Evolutionary conservation across 1,140 invertebrate species (phyloP).

Genomic region (Eriocheir sinensis): DNA sequence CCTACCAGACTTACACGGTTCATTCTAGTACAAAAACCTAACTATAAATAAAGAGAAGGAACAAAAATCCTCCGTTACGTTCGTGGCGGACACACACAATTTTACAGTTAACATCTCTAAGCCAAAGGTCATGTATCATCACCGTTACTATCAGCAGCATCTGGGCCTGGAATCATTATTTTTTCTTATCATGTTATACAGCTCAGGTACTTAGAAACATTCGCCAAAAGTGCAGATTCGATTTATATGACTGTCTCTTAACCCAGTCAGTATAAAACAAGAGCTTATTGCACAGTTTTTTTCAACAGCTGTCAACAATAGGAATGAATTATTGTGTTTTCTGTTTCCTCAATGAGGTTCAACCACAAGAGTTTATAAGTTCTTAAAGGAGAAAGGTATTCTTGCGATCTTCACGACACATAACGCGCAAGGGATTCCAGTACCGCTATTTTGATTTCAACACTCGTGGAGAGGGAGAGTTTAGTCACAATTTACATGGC

Average conservation of each 20-base stretch:
- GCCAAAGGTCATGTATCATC: too few relatives aligned
- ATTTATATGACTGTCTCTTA: too few relatives aligned
- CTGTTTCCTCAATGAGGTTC: neutral
- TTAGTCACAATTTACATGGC: neutral
- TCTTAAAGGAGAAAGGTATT: too few relatives aligned
- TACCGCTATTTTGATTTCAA: neutral
- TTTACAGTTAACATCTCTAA: neutral
- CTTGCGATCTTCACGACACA: too few relatives aligned
- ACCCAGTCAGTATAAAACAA: too few relatives aligned
- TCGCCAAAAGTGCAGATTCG: constrained; percentile 45
- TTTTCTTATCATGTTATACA: constrained; percentile 34
- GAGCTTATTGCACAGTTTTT: constrained; percentile 61
- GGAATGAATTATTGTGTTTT: neutral
- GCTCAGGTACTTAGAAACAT: constrained; percentile 71
- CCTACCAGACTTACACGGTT: constrained; percentile 60
- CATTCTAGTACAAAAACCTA: constrained; percentile 65
- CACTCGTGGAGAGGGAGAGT: neutral
- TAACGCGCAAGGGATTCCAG: neutral
- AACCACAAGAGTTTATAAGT: too few relatives aligned
- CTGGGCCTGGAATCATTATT: constrained; percentile 67
- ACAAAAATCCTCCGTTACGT: neutral
- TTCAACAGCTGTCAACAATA: constrained; percentile 20
- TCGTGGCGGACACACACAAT: neutral
- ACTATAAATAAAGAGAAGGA: constrained; percentile 12
- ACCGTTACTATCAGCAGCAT: too few relatives aligned